Evolutionary conservation across 2,113 vertebrate genomes (phyloP).

Genomic region (Clarias macrocephalus): DNA sequence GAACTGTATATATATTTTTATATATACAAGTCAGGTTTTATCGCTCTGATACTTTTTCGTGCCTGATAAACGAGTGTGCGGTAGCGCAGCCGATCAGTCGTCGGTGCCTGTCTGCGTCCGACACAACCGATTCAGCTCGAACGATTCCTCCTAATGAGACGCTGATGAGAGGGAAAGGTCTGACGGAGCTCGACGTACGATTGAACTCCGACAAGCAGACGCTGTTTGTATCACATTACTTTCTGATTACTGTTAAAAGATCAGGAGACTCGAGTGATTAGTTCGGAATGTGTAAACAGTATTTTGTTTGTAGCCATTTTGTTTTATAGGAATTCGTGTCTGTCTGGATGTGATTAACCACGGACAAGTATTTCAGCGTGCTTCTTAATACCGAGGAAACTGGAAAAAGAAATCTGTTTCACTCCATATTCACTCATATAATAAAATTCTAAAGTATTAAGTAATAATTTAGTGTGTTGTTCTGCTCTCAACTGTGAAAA

Average conservation of each 20-base stretch:
- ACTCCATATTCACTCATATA: neutral
- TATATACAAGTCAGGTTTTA: neutral
- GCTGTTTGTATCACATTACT: neutral
- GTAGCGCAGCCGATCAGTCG: slow-evolving; percentile 2
- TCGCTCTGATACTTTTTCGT: neutral
- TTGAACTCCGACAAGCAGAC: neutral
- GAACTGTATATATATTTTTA: too few species aligned
- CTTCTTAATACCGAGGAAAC: neutral
- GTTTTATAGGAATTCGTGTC: neutral
- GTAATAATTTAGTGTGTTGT: too few species aligned
- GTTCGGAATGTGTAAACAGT: neutral
- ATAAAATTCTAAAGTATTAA: neutral
- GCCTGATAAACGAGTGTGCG: neutral
- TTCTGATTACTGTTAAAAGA: neutral
- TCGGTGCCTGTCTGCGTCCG: neutral
- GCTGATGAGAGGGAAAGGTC: neutral
- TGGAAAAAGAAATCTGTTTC: neutral
- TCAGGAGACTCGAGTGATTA: neutral
- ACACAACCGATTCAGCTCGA: neutral
- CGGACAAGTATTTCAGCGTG: neutral
- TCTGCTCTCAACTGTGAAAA: too few species aligned
- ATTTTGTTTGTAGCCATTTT: neutral
- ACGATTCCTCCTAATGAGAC: neutral
- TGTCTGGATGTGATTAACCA: neutral
- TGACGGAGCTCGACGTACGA: neutral